These are phyloP conservation scores for Cepaea hortensis DNA, from an alignment of 2,888 invertebrate species.

Conservation along the genomic window DNA sequence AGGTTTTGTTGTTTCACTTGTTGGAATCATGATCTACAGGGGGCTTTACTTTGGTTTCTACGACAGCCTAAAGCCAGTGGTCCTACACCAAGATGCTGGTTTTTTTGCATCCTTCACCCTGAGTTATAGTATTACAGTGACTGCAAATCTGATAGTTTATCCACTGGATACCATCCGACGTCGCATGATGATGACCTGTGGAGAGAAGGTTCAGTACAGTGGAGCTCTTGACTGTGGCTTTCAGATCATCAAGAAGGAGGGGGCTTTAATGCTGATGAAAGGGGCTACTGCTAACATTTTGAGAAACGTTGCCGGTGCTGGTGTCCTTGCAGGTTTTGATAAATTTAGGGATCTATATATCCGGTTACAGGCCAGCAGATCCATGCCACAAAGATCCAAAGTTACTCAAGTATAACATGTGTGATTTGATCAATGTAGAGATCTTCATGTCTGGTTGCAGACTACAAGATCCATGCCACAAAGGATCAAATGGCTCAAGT, in stretches of 20 bases:
- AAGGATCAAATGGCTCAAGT: too few relatives aligned
- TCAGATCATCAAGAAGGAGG: conserved; percentile 90
- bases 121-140: conserved; percentile 83
- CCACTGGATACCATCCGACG: conserved; percentile 94
- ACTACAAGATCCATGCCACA: conserved; percentile 12
- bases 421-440: conserved; percentile 62
- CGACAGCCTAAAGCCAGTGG: conserved; percentile 75
- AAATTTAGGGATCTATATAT: conserved; percentile 72
- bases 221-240: conserved; percentile 93
- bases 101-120: conserved; percentile 67
- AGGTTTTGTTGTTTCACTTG: conserved; percentile 75
- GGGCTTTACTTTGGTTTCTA: conserved; percentile 77
- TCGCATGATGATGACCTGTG: conserved; percentile 96
- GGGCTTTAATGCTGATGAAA: conserved; percentile 92
- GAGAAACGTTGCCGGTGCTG: conserved; percentile 75
- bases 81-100: conserved; percentile 69
- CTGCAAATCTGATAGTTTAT: conserved; percentile 94
- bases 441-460: conserved; percentile 62
- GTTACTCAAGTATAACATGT: too few relatives aligned
- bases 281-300: conserved; percentile 78
- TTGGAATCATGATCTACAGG: conserved; percentile 75
- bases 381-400: too few relatives aligned
- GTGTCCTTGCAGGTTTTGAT: conserved; percentile 75
- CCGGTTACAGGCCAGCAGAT: conserved; percentile 38
- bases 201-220: conserved; percentile 79